Percentiles rank a stretch among this genome's conserved stretches.
Evolutionary conservation across 1,140 invertebrate species (phyloP).

Genomic region (Heliconius hermathena): DNA sequence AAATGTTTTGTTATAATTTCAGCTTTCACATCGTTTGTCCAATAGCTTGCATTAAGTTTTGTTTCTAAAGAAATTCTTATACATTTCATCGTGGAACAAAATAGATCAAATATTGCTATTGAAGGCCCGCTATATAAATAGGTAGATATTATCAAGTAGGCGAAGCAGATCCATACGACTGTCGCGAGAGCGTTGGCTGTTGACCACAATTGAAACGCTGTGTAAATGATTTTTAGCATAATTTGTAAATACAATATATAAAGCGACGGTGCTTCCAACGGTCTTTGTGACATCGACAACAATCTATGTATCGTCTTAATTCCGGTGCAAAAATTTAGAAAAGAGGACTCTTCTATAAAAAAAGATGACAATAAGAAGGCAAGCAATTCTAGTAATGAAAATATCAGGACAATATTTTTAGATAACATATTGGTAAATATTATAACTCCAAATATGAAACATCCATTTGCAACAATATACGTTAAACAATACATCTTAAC

Average conservation of each 20-base stretch:
- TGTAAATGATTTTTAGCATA: not conserved
- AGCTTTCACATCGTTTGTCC: not conserved
- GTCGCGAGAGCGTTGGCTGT: too few species aligned
- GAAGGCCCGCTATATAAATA: not conserved
- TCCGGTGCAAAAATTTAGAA: not conserved
- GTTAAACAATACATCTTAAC: not conserved
- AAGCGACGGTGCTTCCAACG: not conserved
- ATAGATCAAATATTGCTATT: not conserved
- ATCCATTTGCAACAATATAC: not conserved
- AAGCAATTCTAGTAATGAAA: too few species aligned
- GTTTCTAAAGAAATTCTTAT: slow-evolving; percentile 1
- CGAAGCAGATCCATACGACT: too few species aligned
- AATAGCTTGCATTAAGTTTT: not conserved
- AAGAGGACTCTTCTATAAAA: not conserved
- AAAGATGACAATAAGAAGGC: not conserved
- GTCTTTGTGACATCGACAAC: not conserved
- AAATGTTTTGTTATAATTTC: not conserved
- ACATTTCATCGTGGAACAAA: not conserved
- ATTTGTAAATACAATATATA: not conserved
- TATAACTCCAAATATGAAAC: not conserved
- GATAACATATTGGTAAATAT: not conserved
- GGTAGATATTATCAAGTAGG: too few species aligned
- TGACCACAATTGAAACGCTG: too few species aligned
- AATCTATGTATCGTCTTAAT: not conserved
- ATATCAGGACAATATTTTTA: too few species aligned